phyloP scores from a whole-genome alignment of 2,888 invertebrate genomes.

The Meganola albula region DNA sequence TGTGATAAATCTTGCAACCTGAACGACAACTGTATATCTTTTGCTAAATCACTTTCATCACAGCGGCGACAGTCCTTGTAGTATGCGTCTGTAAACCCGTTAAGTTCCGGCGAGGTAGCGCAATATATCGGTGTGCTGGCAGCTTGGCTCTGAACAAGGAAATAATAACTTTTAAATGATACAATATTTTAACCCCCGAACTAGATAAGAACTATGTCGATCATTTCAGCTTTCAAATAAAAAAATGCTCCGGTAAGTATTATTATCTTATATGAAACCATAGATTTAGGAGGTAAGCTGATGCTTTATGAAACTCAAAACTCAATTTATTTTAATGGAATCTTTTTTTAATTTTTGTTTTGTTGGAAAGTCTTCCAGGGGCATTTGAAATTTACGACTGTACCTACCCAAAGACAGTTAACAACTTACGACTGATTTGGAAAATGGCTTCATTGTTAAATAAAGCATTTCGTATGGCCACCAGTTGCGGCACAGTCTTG shows the following conservation, averaged over 20 bases:
- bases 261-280: too few species aligned
- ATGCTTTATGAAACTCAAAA: too few species aligned
- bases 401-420: too few species aligned
- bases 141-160: slow-evolving; percentile 88
- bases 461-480: slow-evolving; percentile 89
- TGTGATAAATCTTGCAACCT: slow-evolving; percentile 47
- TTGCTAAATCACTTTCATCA: slow-evolving; percentile 52
- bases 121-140: slow-evolving; percentile 93
- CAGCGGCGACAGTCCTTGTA: slow-evolving; percentile 92
- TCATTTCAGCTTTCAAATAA: too few species aligned
- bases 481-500: slow-evolving; percentile 87
- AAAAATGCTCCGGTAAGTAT: too few species aligned
- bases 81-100: slow-evolving; percentile 89
- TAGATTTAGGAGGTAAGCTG: too few species aligned
- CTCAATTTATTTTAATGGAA: too few species aligned
- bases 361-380: too few species aligned
- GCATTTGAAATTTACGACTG: too few species aligned
- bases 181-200: not conserved
- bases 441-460: slow-evolving; percentile 89
- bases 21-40: slow-evolving; percentile 53
- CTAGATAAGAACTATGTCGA: too few species aligned
- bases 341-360: too few species aligned
- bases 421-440: slow-evolving; percentile 88
- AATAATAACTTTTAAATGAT: not conserved
- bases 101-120: slow-evolving; percentile 88